Evolutionary conservation across 1,140 invertebrate species (phyloP), one percentile per base, ranked within the genome.

Genomic region (Trachymyrmex septentrionalis): DNA sequence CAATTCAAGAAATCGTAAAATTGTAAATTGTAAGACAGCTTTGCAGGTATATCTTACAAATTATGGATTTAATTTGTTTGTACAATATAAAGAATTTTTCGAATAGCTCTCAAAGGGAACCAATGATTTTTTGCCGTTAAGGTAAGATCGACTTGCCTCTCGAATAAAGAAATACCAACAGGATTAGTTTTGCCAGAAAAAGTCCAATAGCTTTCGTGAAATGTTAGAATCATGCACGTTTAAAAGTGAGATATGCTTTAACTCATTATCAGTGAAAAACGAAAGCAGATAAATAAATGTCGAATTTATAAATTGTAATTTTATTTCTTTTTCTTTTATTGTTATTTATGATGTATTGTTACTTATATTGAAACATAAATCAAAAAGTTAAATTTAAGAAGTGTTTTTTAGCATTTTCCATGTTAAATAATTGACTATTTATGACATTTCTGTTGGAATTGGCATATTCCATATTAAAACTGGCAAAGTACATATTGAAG

Each of bases 51-150:
- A 61, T 14, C 0, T 66, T 50, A 30, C 59, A 50, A 77, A 77
- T 64, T 77, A 27, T 38, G 21, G 6, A 44, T n/a, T 61, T 34
- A 16, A 21, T 27, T 82, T 6, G 14, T 4, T 72, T 9, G 57
- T 73, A 14, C 67, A 73, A 30, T 59, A n/a, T n/a, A n/a, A n/a
- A n/a, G 57, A 61, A 61, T 75, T 73, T 75, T 84, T 48, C 24
- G 14, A 82, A 30, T 24, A 48, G 6, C 9, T 48, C 16, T 50
- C 14, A 57, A 84, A 61, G 21, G 16, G 24, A 82, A 81, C 19
- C 77, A 67, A 59, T 30, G 6, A 48, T 16, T 59, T 55, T 84
- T 71, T 34, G 21, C n/a, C 48, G n/a, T 61, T 82, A 48, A 59
- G 19, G 27, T 84, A 50, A 61, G 9, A 57, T 53, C 10, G 34